Conservation (phyloP, 2,888 invertebrate genomes). For the Pterobdella sp. region DNA sequence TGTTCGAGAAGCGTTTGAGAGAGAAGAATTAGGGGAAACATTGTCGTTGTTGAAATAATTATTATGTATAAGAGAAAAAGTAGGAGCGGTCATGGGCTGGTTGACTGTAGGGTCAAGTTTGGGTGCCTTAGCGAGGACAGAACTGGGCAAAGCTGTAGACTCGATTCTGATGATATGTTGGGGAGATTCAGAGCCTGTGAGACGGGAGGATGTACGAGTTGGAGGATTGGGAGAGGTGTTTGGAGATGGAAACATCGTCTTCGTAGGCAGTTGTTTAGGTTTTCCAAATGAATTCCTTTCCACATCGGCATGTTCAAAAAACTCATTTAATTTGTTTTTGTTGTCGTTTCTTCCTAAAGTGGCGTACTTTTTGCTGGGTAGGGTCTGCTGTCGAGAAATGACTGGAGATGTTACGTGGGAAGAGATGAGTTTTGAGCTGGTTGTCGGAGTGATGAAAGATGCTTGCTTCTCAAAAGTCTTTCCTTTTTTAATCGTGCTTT, state of each 20-base stretch:
- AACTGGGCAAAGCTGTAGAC: neutral
- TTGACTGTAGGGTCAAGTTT: slow-evolving; percentile 11
- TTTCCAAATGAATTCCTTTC: slow-evolving; percentile 25
- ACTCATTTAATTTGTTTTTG: neutral
- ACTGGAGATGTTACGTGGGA: neutral
- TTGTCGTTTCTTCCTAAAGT: slow-evolving; percentile 19
- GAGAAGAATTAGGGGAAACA: neutral
- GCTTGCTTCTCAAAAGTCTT: slow-evolving; percentile 17
- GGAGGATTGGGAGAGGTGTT: neutral
- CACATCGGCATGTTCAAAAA: neutral
- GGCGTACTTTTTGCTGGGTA: slow-evolving; percentile 23
- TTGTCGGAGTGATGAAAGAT: slow-evolving; percentile 5
- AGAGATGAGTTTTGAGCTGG: slow-evolving; percentile 10
- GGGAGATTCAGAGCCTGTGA: neutral
- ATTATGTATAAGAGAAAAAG: neutral
- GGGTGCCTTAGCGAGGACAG: neutral
- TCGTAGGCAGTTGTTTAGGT: neutral
- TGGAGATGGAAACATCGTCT: neutral
- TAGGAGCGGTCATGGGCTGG: neutral
- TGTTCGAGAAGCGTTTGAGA: neutral
- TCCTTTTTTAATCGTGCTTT: slow-evolving; percentile 66
- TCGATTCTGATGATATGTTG: neutral
- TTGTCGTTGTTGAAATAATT: neutral
- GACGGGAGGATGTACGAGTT: slow-evolving; percentile 6
- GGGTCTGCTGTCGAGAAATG: neutral